Base-by-base conservation (phyloP, 2,888 invertebrate species). In the Lithosia quadra region DNA sequence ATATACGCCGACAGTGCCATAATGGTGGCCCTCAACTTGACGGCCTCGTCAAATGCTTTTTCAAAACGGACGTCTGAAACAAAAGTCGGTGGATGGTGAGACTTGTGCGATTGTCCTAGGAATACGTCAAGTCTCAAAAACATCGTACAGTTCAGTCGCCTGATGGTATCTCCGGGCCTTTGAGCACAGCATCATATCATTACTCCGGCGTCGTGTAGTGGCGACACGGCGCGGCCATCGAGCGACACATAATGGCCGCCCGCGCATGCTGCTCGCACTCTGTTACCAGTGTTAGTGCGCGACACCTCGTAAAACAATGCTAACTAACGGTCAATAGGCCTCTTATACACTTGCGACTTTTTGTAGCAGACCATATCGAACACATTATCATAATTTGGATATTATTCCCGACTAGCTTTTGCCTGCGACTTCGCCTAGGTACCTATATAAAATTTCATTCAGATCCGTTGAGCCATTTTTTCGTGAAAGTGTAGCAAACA, bases 281-380 rank as follows among this genome's bases (percentile, higher is more conserved):
- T 63, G 69, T 69, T 61, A 69, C 69, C 65, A 36, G 65, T 69
- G 69, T 69, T 60, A 39, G 49, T 7, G 11, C n/a, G 39, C 57
- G 66, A 69, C 69, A 66, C 65, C 69, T 66, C 66, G 65, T 69
- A 66, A 65, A 66, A 69, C 69, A 63, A 69, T 63, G 36, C 66
- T 69, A 43, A 57, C 58, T 69, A 65, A 66, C 71, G 56, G 63
- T 66, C 49, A 18, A 10, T 57, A 65, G 55, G 55, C 18, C 2
- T 1, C 22, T 13, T 34, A 11, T 43, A 63, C 61, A 62, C 36
- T 34, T 62, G 64, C 67, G 64, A 71, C 58, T 66, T 21, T 24
- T 65, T 2, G 24, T 22, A 34, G 43, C 21, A 49, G n/a, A 28
- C 33, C 4, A 34, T 34, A 13, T n/a, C 58, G 21, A 10, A 43